Evolutionary conservation across 1,140 invertebrate genomes (phyloP), one percentile per base, ranked within the genome.

Genomic region (Neotoxoptera formosana): DNA sequence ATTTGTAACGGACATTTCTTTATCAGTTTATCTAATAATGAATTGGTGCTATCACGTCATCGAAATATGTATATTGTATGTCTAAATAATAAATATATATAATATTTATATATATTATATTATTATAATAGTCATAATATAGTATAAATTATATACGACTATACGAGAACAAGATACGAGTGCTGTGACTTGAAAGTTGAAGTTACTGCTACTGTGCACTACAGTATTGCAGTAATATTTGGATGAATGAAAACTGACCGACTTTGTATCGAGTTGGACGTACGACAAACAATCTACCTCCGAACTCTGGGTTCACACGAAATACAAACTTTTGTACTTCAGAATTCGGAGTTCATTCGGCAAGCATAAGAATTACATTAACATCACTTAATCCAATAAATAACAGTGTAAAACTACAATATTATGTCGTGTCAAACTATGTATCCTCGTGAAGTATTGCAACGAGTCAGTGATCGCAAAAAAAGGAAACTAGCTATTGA

Each of bases 381-480:
- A 76, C 60, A 11, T 76, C 11, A 7, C 60, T 76, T 76, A 76
- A 76, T n/a, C n/a, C 30, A 86, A 86, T 45, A 25, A 23, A 30
- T 47, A 86, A 30, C 3, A 4, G 21, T 84, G 23, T 17, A 47
- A 6, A 47, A 17, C 14, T n/a, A 47, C 11, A 8, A 17, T n/a
- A n/a, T 30, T 9, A 93, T 93, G 81, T 93, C 81, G n/a, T 20
- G 36, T 67, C 91, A 0, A 30, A 53, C 9, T 17, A 84, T 9
- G 9, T 56, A 56, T 93, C 21, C 91, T 23, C 91, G 81, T 30
- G 8, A 53, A 20, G 34, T 21, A 20, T 53, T 93, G 1, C 81
- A 93, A 93, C 91, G 91, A 21, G 30, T 93, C 23, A 93, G 81
- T 67, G 91, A 93, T 30, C 76, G 91, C 7, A 93, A 93, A 86